Base-by-base conservation (phyloP, 2,797 vertebrate species). In the Atherinosoma microstoma region DNA sequence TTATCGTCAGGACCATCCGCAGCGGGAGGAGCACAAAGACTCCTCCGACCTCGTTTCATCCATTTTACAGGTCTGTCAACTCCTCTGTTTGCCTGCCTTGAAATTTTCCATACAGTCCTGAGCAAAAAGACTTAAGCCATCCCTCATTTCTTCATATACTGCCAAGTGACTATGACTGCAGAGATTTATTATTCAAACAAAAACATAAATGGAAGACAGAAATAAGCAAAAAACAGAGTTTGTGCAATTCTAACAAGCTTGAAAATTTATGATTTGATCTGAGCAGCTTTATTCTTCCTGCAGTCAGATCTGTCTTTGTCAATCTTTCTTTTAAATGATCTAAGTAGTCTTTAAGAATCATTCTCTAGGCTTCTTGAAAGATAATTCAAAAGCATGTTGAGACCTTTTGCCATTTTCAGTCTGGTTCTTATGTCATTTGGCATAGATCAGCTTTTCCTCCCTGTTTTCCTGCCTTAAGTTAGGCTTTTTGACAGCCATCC, bases 21-120 rank as follows among this genome's bases (percentile, higher is more conserved):
- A 96, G 62, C 95, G 90, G 49, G 97, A 97, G 68, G 97, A 97
- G 68, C 97, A 97, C 83, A 97, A 95, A 84, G 97, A 98, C 78
- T 91, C 95, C 63, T 95, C 96, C 0, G 97, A 98, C 87, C 96
- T 97, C 8, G 96, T 97, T 78, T 94, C 97, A 4, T 97, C 96
- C 27, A 96, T 97, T 80, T 90, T 98, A 59, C 93, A 94, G 92
- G 93, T 93, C 4, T 5, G 6, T 30, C 13, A 38, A 9, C 64
- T n/a, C 6, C 6, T 38, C 32, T 29, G 4, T 5, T 7, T 40
- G 7, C 38, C 7, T 20, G 29, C 20, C 16, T 32, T 10, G 12
- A 30, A 34, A 27, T 20, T 36, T 38, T 60, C 15, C 27, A 56
- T 30, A 9, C 15, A 30, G 4, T 30, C 4, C 27, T 56, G 11